These are phyloP conservation scores for Spodoptera littoralis DNA, from an alignment of 2,888 invertebrate species.

Conservation along the genomic window DNA sequence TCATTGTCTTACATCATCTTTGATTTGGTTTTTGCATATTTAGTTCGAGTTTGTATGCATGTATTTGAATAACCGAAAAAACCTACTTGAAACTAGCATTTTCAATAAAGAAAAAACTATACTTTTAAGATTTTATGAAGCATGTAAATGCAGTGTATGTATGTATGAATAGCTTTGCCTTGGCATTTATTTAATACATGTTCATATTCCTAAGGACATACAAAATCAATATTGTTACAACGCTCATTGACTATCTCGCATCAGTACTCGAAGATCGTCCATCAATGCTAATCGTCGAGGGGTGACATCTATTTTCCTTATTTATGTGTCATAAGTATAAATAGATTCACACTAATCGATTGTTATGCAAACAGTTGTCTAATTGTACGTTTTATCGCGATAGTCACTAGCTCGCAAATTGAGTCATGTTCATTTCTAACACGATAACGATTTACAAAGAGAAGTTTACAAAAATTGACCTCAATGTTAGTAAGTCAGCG, in stretches of 20 bases:
- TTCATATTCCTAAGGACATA: slow-evolving; percentile 15
- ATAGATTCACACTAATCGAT: slow-evolving; percentile 18
- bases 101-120: no score
- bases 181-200: slow-evolving; percentile 29
- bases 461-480: neutral
- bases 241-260: slow-evolving; percentile 3
- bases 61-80: no score
- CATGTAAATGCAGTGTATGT: neutral
- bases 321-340: slow-evolving; percentile 16
- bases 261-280: neutral
- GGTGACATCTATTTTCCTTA: slow-evolving; percentile 26
- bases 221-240: slow-evolving; percentile 30
- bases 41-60: no score
- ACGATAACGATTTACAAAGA: no score
- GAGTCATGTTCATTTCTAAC: slow-evolving; percentile 1
- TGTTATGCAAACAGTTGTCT: slow-evolving; percentile 16
- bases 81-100: no score
- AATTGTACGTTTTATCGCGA: slow-evolving; percentile 20
- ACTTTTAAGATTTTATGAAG: slow-evolving; percentile 1
- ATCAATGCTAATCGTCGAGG: slow-evolving; percentile 22
- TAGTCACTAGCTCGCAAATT: slow-evolving; percentile 17
- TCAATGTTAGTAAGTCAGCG: neutral
- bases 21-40: no score
- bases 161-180: slow-evolving; percentile 2
- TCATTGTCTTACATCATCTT: no score